These are phyloP conservation scores for Drosophila suboccidentalis DNA, from an alignment of 2,888 invertebrate species.

Conservation along the genomic window DNA sequence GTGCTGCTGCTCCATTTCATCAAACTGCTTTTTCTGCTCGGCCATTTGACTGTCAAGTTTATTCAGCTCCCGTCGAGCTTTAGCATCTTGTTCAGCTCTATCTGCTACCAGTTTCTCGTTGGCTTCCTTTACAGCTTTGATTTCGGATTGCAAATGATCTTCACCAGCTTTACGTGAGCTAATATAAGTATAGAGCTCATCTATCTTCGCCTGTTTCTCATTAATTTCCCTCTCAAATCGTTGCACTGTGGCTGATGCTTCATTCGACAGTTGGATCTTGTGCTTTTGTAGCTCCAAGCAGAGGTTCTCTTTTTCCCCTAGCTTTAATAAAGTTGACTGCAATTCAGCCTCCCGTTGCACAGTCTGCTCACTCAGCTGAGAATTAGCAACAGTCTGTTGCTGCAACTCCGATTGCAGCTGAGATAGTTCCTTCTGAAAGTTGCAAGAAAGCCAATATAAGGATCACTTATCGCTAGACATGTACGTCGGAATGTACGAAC, in stretches of 20 bases:
- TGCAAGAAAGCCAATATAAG: not conserved
- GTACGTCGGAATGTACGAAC: slow-evolving; percentile 2
- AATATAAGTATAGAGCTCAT: not conserved
- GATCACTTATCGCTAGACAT: not conserved
- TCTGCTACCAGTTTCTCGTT: slow-evolving; percentile 1
- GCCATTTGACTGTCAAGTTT: not conserved
- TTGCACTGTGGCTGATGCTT: not conserved
- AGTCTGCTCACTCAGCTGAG: not conserved
- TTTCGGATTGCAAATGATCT: not conserved
- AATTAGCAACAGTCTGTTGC: not conserved
- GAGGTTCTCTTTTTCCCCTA: slow-evolving; percentile 1
- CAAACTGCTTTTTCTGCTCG: not conserved
- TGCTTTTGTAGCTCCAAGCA: not conserved
- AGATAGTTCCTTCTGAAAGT: slow-evolving; percentile 2
- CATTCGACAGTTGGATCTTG: not conserved
- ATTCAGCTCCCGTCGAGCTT: not conserved
- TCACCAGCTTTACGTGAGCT: not conserved
- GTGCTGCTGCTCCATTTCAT: slow-evolving; percentile 1
- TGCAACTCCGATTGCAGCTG: not conserved
- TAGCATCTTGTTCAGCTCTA: not conserved
- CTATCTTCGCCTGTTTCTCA: not conserved
- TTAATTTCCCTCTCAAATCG: not conserved
- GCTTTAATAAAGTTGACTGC: not conserved
- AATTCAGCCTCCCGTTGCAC: not conserved
- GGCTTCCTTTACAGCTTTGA: slow-evolving; percentile 4